A percentile compares a stretch with the other conserved stretches of the same genome.
These are phyloP conservation scores for Cerastoderma edule DNA, from an alignment of 2,888 invertebrate genomes.

Conservation along the genomic window DNA sequence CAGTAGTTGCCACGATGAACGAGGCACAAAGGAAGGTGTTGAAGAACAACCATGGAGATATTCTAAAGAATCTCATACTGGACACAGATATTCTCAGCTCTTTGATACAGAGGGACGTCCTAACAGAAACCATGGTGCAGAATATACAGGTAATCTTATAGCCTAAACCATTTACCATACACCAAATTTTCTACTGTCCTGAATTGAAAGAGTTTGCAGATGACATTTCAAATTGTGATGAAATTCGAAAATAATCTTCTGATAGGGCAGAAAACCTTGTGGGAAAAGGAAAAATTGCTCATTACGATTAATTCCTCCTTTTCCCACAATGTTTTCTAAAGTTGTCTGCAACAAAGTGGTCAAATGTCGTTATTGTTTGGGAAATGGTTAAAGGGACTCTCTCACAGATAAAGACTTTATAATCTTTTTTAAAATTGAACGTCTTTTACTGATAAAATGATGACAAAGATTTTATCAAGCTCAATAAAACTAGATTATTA, in stretches of 20 bases:
- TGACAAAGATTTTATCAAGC: too few species aligned
- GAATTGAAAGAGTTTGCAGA: too few species aligned
- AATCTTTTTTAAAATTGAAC: too few species aligned
- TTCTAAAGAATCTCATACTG: constrained; percentile 67
- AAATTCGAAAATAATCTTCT: too few species aligned
- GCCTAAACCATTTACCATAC: constrained; percentile 4
- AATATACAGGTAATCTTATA: constrained; percentile 68
- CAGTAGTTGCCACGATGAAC: constrained; percentile 62
- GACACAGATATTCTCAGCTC: constrained; percentile 64
- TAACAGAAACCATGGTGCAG: constrained; percentile 67
- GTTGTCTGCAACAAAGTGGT: too few species aligned
- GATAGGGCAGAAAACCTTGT: constrained; percentile 3
- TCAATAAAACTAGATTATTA: too few species aligned
- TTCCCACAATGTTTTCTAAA: constrained; percentile 13
- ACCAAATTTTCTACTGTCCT: too few species aligned
- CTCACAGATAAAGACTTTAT: too few species aligned
- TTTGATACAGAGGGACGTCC: constrained; percentile 63
- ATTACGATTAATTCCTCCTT: neutral
- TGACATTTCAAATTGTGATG: too few species aligned
- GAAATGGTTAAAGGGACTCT: too few species aligned
- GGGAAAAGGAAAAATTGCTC: constrained; percentile 2
- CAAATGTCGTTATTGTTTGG: too few species aligned
- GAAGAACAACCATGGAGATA: constrained; percentile 61
- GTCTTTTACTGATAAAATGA: too few species aligned
- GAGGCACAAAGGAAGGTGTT: constrained; percentile 64